phyloP scores from a whole-genome alignment of 2,113 vertebrate species.

The Psittacula cyanocephala region DNA sequence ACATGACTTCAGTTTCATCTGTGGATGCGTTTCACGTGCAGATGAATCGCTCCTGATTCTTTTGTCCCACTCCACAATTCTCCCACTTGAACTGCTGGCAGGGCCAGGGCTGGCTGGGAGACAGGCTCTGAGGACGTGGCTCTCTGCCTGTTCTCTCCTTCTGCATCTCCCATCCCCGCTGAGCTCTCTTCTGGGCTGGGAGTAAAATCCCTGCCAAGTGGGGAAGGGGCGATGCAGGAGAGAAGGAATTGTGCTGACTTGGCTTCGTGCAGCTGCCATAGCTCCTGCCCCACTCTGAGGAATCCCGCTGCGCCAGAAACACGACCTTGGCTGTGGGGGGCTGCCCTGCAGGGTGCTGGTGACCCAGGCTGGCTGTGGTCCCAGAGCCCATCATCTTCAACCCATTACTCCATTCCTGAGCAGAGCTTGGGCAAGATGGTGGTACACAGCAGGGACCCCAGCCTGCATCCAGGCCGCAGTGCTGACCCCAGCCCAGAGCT shows the following conservation, averaged over 20 bases:
- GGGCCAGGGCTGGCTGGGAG: neutral
- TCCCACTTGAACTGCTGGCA: conserved; percentile 24
- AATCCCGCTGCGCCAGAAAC: neutral
- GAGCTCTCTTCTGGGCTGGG: neutral
- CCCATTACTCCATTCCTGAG: neutral
- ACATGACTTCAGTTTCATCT: neutral
- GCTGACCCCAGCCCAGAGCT: neutral
- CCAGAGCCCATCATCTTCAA: neutral
- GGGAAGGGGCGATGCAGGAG: neutral
- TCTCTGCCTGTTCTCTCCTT: conserved; percentile 8
- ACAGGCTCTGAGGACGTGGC: neutral
- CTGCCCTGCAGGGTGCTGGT: neutral
- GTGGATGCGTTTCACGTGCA: neutral
- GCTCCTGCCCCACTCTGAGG: neutral
- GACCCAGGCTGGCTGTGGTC: neutral
- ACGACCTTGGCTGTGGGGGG: neutral
- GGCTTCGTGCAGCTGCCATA: neutral
- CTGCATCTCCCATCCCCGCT: conserved; percentile 13
- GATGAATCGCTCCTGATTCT: neutral
- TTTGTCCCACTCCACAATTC: neutral
- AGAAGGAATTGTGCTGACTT: neutral
- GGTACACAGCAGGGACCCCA: neutral
- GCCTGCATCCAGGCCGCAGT: neutral
- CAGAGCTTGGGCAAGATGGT: neutral
- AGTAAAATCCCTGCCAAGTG: conserved; percentile 18